phyloP scores from a whole-genome alignment of 2,113 vertebrate species.

The Calonectris borealis region DNA sequence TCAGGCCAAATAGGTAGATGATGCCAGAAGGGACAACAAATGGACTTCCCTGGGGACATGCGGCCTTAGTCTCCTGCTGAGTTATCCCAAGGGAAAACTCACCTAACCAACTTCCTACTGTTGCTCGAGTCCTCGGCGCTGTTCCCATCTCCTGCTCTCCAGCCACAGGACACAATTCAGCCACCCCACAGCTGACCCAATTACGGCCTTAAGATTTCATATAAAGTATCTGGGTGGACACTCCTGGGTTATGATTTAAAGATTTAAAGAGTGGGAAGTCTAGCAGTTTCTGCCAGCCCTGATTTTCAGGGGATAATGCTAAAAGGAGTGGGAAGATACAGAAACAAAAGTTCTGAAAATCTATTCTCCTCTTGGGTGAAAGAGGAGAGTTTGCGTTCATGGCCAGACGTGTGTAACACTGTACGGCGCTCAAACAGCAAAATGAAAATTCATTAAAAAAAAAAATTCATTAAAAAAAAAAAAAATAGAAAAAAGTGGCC shows the following conservation, averaged over 20 bases:
- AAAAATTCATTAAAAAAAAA: background rate
- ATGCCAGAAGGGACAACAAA: background rate
- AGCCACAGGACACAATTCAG: rapidly evolving
- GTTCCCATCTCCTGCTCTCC: background rate
- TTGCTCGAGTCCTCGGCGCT: rapidly evolving
- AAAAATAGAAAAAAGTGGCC: no score
- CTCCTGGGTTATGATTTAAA: background rate
- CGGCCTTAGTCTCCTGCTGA: background rate
- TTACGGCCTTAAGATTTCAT: background rate
- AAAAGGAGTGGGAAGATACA: background rate
- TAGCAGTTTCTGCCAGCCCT: background rate
- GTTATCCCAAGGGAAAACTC: background rate
- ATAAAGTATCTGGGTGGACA: background rate
- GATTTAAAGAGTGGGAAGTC: background rate
- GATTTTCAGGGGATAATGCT: background rate
- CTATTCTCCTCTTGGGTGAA: background rate
- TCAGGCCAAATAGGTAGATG: background rate
- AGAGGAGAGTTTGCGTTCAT: background rate
- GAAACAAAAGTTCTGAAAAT: background rate
- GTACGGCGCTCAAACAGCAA: background rate
- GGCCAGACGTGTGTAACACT: background rate
- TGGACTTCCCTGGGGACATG: background rate
- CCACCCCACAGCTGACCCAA: background rate
- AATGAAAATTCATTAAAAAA: background rate
- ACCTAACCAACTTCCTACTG: background rate